A percentile compares a stretch with the other conserved stretches of the same genome.
These are phyloP conservation scores for Margaritifera margaritifera DNA, from an alignment of 2,888 invertebrate species.

Conservation along the genomic window DNA sequence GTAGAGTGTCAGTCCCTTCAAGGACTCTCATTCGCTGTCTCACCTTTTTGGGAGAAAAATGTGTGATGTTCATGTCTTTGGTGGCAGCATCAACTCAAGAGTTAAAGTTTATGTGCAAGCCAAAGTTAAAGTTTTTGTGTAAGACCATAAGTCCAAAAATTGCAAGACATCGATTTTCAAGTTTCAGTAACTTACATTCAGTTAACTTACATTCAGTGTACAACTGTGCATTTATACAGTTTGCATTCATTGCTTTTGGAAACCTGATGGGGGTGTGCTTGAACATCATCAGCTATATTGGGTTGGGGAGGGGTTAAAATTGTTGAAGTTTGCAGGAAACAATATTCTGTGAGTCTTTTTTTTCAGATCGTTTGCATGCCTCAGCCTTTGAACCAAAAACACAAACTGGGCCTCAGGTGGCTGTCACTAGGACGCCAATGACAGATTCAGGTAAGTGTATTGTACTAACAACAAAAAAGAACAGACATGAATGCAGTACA, in stretches of 20 bases:
- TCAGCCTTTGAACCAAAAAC: conserved; percentile 51
- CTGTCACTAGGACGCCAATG: neutral
- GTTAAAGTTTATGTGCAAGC: too few relatives aligned
- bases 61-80: too few relatives aligned
- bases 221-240: neutral
- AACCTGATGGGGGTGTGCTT: conserved; percentile 7
- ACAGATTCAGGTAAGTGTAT: conserved; percentile 1
- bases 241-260: neutral
- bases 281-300: neutral
- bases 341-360: neutral
- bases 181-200: too few relatives aligned
- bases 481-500: too few relatives aligned
- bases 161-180: too few relatives aligned
- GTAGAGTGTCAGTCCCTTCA: too few relatives aligned
- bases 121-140: too few relatives aligned
- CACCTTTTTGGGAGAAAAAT: too few relatives aligned
- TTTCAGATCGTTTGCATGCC: conserved; percentile 59
- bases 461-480: neutral
- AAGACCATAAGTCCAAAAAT: too few relatives aligned
- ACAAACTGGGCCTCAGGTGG: conserved; percentile 2
- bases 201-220: too few relatives aligned
- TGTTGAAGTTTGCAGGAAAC: conserved; percentile 1
- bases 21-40: too few relatives aligned
- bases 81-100: too few relatives aligned
- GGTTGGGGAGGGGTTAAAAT: neutral